A percentile compares a stretch with the other conserved stretches of the same genome.
Evolutionary conservation across 1,140 invertebrate species (phyloP).

Genomic region (Drosophila bipectinata): DNA sequence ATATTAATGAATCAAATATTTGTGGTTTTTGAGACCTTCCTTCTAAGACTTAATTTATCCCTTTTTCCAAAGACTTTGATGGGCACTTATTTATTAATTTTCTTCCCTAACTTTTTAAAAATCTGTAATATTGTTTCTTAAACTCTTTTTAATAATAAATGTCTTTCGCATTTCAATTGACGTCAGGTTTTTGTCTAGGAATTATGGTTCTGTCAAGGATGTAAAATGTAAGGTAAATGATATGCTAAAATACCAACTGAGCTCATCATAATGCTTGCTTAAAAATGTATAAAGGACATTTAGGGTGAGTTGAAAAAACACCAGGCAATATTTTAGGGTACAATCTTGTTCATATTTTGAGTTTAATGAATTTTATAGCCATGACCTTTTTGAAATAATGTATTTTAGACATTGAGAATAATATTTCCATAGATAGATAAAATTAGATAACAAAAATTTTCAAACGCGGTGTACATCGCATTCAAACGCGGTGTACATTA

Average conservation of each 20-base stretch:
- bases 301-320: too few species aligned
- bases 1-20: background rate
- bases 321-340: too few species aligned
- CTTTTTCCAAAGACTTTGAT: background rate
- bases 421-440: too few species aligned
- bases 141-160: conserved; percentile 56
- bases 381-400: too few species aligned
- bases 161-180: conserved; percentile 19
- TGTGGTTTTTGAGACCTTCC: background rate
- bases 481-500: too few species aligned
- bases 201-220: conserved; percentile 36
- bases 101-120: background rate
- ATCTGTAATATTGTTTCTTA: conserved; percentile 8
- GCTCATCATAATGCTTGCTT: conserved; percentile 12
- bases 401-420: too few species aligned
- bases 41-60: background rate
- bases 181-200: conserved; percentile 24
- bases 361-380: too few species aligned
- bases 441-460: too few species aligned
- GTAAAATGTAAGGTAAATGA: conserved; percentile 59
- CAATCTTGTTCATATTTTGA: too few species aligned
- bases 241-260: conserved; percentile 29
- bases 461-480: too few species aligned
- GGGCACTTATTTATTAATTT: background rate
- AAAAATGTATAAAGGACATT: conserved; percentile 47